These are phyloP conservation scores for Chloebia gouldiae DNA, from an alignment of 2,113 vertebrate genomes.

Conservation along the genomic window DNA sequence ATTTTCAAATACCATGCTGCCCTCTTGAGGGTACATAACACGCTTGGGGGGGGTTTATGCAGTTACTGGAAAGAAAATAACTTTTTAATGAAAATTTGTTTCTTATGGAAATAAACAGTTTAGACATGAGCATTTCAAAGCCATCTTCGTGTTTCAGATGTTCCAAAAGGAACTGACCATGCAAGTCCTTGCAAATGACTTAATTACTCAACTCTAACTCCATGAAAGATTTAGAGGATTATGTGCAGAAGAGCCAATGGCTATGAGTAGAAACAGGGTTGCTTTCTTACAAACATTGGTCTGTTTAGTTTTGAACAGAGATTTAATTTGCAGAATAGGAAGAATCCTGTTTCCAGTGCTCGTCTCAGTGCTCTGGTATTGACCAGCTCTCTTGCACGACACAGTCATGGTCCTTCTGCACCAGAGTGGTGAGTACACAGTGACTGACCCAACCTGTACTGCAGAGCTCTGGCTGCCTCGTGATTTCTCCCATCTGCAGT, in stretches of 20 bases:
- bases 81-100: neutral
- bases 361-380: neutral
- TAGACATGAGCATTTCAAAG: neutral
- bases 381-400: neutral
- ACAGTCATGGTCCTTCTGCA: neutral
- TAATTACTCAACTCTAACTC: neutral
- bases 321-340: neutral
- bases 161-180: neutral
- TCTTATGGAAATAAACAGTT: neutral
- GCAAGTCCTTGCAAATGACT: neutral
- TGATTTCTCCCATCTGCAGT: neutral
- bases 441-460: neutral
- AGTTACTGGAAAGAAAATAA: neutral
- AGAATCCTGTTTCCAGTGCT: neutral
- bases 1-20: slow-evolving; percentile 50
- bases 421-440: neutral
- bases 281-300: neutral
- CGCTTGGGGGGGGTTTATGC: neutral
- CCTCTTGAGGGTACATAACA: slow-evolving; percentile 41
- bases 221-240: neutral
- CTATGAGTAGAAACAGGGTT: neutral
- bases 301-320: neutral
- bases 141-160: neutral
- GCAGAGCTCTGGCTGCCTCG: neutral
- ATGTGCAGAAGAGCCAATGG: neutral